A percentile compares a stretch with the other conserved stretches of the same genome.
phyloP scores from a whole-genome alignment of 92 coral and sea anemone genomes.

The Siderastrea siderea region DNA sequence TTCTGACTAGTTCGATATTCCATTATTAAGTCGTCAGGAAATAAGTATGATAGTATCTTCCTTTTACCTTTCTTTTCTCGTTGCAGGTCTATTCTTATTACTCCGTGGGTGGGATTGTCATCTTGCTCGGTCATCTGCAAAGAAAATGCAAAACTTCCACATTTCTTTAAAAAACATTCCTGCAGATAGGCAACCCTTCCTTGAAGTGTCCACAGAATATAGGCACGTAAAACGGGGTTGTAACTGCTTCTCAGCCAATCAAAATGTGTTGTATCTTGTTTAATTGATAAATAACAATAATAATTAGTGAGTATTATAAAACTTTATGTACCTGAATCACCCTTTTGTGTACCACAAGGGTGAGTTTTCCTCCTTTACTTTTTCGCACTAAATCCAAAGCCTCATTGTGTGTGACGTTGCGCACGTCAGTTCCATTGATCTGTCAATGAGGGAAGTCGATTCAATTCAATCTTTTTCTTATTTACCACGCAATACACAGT shows the following conservation, averaged over 20 bases:
- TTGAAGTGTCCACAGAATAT: too few species aligned
- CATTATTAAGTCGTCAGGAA: too few species aligned
- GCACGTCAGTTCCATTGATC: conserved; percentile 81
- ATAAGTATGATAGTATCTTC: background rate
- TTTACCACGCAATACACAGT: too few species aligned
- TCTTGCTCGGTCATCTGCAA: conserved; percentile 40
- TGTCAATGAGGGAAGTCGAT: background rate
- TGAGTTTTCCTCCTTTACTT: conserved; percentile 70
- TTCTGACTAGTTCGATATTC: too few species aligned
- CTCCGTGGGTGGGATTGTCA: conserved; percentile 52
- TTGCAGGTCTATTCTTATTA: conserved; percentile 75
- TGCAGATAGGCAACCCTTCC: too few species aligned
- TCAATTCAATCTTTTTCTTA: too few species aligned
- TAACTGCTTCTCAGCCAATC: too few species aligned
- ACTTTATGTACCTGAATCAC: conserved; percentile 66
- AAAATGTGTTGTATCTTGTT: too few species aligned
- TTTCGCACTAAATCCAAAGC: conserved; percentile 78
- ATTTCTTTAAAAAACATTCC: too few species aligned
- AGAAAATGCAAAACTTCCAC: background rate
- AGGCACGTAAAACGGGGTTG: too few species aligned
- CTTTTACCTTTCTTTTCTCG: conserved; percentile 82
- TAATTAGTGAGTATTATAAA: too few species aligned
- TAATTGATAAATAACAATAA: too few species aligned
- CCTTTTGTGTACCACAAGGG: conserved; percentile 65
- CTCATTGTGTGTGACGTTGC: conserved; percentile 78